Evolutionary conservation across 2,113 vertebrate species (phyloP), one percentile per base, ranked within the genome.

Genomic region (Lanius ludovicianus): DNA sequence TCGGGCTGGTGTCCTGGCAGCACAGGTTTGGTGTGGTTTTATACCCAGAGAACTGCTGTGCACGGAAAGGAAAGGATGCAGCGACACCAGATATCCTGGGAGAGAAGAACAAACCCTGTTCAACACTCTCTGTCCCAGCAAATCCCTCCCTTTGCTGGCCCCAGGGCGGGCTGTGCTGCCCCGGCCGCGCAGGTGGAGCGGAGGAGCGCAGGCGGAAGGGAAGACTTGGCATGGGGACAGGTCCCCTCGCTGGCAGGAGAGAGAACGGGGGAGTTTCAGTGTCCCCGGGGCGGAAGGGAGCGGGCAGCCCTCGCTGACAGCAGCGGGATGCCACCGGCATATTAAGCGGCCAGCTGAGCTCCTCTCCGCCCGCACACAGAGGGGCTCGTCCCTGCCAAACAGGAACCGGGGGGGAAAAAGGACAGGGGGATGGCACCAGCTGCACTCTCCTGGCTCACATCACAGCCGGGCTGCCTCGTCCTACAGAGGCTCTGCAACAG

Each of bases 331-430:
- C 83, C n/a, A 28, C 28, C 1, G 0, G 93, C 92, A 96, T 96
- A 87, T 22, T 68, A 84, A 97, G 18, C 15, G 0, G n/a, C 27
- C 92, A 96, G 83, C 93, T 94, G 90, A 90, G 95, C 81, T 73
- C 15, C 74, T 78, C 65, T 52, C 25, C 19, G 47, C 55, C 50
- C 64, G 74, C 52, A 64, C 80, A 91, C 74, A 73, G 74, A 91
- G 56, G 60, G 39, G 52, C 44, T 88, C 68, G 31, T 55, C 68
- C 60, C 88, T 95, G 90, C 95, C 96, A 94, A 59, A 70, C 92
- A 94, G 96, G 92, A 94, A 89, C 69, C 1, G 0, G 16, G 8
- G 55, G 27, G 56, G 35, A 89, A 76, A 76, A 18, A 37, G 73
- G 86, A 70, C 53, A 30, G 27, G 25, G 68, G 0, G 7, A 30